Base-by-base conservation (phyloP, 2,888 invertebrate species). In the Piscicola geometra region DNA sequence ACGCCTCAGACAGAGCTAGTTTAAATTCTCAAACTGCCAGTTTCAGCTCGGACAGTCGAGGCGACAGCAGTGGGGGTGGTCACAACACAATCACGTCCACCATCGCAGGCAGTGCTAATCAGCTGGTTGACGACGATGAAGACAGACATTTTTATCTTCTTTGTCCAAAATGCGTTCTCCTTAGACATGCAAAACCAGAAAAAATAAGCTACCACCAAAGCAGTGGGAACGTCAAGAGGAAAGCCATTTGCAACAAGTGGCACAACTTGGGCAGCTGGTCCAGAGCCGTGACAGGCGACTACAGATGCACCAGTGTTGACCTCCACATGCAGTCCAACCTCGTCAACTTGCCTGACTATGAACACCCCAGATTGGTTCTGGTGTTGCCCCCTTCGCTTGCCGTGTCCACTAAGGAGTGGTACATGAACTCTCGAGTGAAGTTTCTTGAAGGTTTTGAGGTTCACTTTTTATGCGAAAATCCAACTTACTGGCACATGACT, bases 391-490 rank as follows among this genome's bases (percentile, higher is more conserved):
- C 81, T 12, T 79, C 79, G 56, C 28, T 72, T 18, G 73, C 78
- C 18, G 80, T 79, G 25, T 80, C 79, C 25, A 77, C 68, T 12
- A 77, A 77, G 41, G 81, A 81, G 73, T 81, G 81, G 81, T 80
- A 80, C 78, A 77, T 81, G 77, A 77, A 74, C 72, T 78, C 78
- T 28, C 60, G 78, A 56, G 78, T 79, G 72, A 80, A 79, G 72
- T 81, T 81, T 74, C 79, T 81, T 25, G 81, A 81, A 71, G 81
- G 81, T n/a, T 80, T 80, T 74, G 81, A 81, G 71, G 81, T 80
- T 52, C 81, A 81, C 74, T 80, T 81, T 68, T 76, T 81, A 18
- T 81, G 81, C 69, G 81, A 81, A 72, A 80, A 80, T 76, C 80
- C 81, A 25, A 80, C 80, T 1, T 80, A 78, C 75, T 81, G 81